Base-by-base conservation (phyloP, 2,113 vertebrate species). In the Abramis brama region DNA sequence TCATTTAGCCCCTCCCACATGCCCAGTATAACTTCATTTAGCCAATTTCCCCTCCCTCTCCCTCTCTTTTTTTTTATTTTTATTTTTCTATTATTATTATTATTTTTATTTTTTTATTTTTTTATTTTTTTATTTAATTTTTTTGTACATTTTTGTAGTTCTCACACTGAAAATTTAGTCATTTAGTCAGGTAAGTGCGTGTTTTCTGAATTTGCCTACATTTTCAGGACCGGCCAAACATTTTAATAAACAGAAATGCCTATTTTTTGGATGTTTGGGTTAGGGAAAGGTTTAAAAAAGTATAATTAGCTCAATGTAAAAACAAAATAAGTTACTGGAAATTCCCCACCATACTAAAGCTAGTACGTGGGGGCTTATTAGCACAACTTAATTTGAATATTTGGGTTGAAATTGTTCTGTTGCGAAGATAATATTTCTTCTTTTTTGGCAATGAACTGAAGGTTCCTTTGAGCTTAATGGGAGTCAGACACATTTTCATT, bases 401-500 rank as follows among this genome's bases (percentile, higher is more conserved):
- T 70, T 64, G 19, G 79, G 10, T 66, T 50, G 79, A 33, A 82
- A 70, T 23, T 70, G 62, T 68, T 70, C 23, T 81, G 39, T 43
- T 50, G 6, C 4, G 1, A 25, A 66, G 60, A n/a, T 30, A 66
- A 66, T 50, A 27, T 50, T 68, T 64, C 43, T 27, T 81, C 9
- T 27, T 66, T 80, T 66, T 47, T 81, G n/a, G 68, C 43, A 66
- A 25, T 68, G 60, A 27, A 15, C 43, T 64, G 43, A 81, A 47
- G 15, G 43, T 66, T 81, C 39, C 59, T 81, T 66, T 68, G 43
- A 81, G 59, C 60, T 27, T 80, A 80, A 47, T 68, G 60, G 5
- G 43, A 82, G 79, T 82, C 79, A 21, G 79, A 30, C 79, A 30
- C 80, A 30, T 55, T 55, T 77, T 30, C 75, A 77, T 50, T 55